Percentiles rank a stretch among this genome's conserved stretches.
These are phyloP conservation scores for Syrrhaptes paradoxus DNA, from an alignment of 2,113 vertebrate genomes.

Conservation along the genomic window DNA sequence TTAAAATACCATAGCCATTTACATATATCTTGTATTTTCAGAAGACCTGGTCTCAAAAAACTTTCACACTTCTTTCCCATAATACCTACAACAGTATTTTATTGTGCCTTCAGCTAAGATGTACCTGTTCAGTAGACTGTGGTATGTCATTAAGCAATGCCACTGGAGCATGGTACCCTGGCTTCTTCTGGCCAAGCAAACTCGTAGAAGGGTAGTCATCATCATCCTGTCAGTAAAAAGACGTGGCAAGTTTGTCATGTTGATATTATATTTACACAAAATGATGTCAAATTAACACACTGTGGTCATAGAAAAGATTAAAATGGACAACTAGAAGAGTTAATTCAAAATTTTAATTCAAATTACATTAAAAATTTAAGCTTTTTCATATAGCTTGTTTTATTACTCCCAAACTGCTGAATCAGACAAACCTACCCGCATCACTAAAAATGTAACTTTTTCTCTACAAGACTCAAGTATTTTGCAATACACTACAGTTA, in stretches of 20 bases:
- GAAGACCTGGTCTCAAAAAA: background rate
- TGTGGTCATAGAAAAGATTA: background rate
- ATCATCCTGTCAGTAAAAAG: conserved; percentile 83
- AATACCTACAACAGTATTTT: background rate
- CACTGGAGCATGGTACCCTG: conserved; percentile 95
- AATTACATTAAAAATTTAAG: background rate
- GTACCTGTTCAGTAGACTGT: conserved; percentile 94
- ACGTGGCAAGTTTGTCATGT: background rate
- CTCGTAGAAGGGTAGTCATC: conserved; percentile 95
- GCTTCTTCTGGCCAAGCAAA: conserved; percentile 95
- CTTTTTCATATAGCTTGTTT: background rate
- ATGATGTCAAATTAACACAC: background rate
- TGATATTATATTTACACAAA: background rate
- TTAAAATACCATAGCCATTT: background rate
- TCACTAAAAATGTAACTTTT: background rate
- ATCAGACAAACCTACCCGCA: background rate
- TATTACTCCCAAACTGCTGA: background rate
- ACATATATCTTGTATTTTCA: rapidly evolving
- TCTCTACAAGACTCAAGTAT: background rate
- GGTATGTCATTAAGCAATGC: conserved; percentile 97
- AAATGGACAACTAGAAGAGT: background rate
- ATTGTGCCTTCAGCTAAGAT: background rate
- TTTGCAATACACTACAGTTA: background rate
- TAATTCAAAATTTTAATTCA: background rate
- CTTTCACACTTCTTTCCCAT: background rate